Conservation (phyloP, 2,797 vertebrate genomes). For the Natrix natrix region DNA sequence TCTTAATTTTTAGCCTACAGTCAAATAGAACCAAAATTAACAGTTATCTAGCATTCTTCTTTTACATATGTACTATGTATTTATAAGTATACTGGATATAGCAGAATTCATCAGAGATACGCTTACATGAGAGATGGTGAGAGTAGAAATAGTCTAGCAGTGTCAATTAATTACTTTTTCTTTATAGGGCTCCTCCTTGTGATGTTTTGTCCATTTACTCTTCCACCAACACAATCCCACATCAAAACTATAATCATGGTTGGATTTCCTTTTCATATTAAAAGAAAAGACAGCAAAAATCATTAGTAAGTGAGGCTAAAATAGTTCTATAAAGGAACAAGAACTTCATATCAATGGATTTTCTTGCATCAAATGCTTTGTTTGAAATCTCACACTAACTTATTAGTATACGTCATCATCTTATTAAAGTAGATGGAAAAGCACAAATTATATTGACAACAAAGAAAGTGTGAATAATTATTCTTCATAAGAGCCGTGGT, state of each 20-base stretch:
- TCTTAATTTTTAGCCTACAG: background rate
- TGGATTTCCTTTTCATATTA: background rate
- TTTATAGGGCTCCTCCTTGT: background rate
- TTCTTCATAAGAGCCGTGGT: conserved; percentile 35
- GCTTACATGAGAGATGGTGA: background rate
- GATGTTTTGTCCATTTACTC: background rate
- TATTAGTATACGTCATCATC: conserved; percentile 18
- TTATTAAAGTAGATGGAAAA: conserved; percentile 52
- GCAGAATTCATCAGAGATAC: background rate
- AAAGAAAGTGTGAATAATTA: conserved; percentile 62
- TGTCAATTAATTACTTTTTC: background rate
- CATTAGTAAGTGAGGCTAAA: background rate
- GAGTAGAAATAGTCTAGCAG: background rate
- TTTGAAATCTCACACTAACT: background rate
- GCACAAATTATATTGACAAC: conserved; percentile 65
- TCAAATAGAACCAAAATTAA: background rate
- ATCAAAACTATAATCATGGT: background rate
- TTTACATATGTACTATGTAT: background rate
- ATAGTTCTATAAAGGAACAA: background rate
- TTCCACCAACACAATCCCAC: background rate
- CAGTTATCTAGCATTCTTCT: background rate
- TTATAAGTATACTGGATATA: background rate
- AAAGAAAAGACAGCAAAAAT: background rate
- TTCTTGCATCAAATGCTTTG: background rate
- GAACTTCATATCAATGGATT: conserved; percentile 2